Base-by-base conservation (phyloP, 1,140 invertebrate species). In the Brachystomella parvula region DNA sequence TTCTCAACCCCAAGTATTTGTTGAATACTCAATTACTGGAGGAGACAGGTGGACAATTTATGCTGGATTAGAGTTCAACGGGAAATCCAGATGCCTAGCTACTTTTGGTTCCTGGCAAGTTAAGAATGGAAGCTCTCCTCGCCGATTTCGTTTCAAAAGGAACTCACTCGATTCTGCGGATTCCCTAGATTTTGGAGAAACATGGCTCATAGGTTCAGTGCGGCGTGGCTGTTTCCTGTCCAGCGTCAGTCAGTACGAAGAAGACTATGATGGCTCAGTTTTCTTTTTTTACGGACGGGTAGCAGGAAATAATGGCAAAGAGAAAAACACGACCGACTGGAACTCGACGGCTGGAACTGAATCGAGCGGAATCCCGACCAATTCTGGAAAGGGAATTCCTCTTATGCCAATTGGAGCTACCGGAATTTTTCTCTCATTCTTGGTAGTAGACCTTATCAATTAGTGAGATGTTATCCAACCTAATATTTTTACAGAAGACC, bases 11-110 rank as follows among this genome's bases (percentile, higher is more conserved):
- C 9, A 6, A 12, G 12, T 39, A 35, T 62, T 62, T 32, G 28
- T 24, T 24, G n/a, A 32, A 21, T 62, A 9, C 28, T 3, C 60
- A 21, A 32, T 62, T 3, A 3, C n/a, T 21, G 60, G 60, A 24
- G 30, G 12, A 6, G 60, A 62, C 3, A 35, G 28, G 26, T 62
- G 60, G 60, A 62, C 60, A 9, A 62, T 62, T 62, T 62, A 62
- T 29, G 26, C 60, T 9, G 60, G 60, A 26, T 44, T 32, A 26
- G 60, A 62, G 3, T 62, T 44, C 35, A 62, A 62, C 24, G 60
- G 60, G 35, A 32, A 62, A 26, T 62, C 24, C 6, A 24, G 21
- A 3, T 62, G 60, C 33, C 33, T 62, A 15, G 3, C 21, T 44
- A 6, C 60, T 3, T 24, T 3, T 47, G 60, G 60, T 30, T n/a